These are phyloP conservation scores for Cyclura pinguis DNA, from an alignment of 2,797 vertebrate species.

Conservation along the genomic window DNA sequence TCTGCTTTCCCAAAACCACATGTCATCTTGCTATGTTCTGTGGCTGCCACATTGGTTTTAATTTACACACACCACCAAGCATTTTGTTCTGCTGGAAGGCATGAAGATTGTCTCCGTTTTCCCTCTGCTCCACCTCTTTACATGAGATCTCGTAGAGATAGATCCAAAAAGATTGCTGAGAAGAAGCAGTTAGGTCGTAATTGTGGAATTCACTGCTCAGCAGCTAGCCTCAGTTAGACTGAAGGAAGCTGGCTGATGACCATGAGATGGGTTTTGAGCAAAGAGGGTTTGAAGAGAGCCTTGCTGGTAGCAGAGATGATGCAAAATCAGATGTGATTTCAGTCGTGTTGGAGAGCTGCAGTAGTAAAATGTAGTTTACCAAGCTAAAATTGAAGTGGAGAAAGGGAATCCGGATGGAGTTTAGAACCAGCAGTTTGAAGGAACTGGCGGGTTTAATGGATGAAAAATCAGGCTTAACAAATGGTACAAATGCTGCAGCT, in stretches of 20 bases:
- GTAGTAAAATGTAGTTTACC: too few relatives aligned
- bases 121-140: not conserved
- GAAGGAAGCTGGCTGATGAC: not conserved
- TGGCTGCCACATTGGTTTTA: not conserved
- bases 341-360: too few relatives aligned
- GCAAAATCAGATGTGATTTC: too few relatives aligned
- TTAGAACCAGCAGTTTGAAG: not conserved
- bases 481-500: not conserved
- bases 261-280: not conserved
- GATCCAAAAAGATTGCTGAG: not conserved
- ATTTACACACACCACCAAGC: not conserved
- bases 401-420: not conserved
- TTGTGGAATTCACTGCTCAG: not conserved
- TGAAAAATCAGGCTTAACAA: not conserved
- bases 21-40: not conserved
- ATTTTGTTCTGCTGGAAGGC: not conserved
- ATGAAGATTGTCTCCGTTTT: not conserved
- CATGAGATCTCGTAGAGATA: not conserved
- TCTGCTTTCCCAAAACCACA: not conserved
- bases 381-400: too few relatives aligned
- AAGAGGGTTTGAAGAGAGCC: not conserved
- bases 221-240: not conserved
- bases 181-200: fast-evolving
- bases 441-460: not conserved
- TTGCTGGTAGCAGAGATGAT: too few relatives aligned